Conservation (phyloP, 2,797 vertebrate genomes). For the Crax fasciolata region DNA sequence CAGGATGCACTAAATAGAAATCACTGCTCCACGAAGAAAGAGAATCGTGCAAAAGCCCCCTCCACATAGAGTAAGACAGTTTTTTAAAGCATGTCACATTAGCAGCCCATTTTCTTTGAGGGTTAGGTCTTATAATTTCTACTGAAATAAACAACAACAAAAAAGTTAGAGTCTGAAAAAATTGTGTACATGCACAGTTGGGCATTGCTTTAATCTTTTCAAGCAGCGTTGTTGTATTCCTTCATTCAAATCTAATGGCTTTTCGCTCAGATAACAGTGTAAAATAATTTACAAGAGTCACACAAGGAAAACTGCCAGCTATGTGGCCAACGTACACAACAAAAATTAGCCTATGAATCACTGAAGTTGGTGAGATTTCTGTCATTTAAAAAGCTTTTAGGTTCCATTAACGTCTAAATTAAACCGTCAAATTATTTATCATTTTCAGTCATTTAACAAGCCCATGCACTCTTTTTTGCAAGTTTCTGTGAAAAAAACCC, state of each 20-base stretch:
- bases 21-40: slow-evolving; percentile 1
- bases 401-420: slow-evolving; percentile 71
- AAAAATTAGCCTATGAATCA: slow-evolving; percentile 70
- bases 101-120: neutral
- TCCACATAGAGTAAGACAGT: neutral
- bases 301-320: slow-evolving; percentile 48
- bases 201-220: slow-evolving; percentile 27
- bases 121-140: neutral
- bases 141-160: neutral
- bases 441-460: slow-evolving; percentile 68
- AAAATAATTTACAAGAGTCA: slow-evolving; percentile 66
- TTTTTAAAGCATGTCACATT: neutral
- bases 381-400: slow-evolving; percentile 79
- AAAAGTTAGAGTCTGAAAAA: neutral
- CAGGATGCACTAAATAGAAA: neutral
- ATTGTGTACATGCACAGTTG: neutral
- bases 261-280: slow-evolving; percentile 53
- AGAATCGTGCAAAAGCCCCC: neutral
- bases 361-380: slow-evolving; percentile 48
- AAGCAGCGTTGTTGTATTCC: slow-evolving; percentile 14
- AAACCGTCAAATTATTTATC: slow-evolving; percentile 67
- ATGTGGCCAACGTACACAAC: slow-evolving; percentile 54
- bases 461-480: slow-evolving; percentile 39
- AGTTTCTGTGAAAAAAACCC: neutral
- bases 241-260: slow-evolving; percentile 44